Conservation (phyloP, 2,888 invertebrate genomes). For the Mimumesa dahlbomi region DNA sequence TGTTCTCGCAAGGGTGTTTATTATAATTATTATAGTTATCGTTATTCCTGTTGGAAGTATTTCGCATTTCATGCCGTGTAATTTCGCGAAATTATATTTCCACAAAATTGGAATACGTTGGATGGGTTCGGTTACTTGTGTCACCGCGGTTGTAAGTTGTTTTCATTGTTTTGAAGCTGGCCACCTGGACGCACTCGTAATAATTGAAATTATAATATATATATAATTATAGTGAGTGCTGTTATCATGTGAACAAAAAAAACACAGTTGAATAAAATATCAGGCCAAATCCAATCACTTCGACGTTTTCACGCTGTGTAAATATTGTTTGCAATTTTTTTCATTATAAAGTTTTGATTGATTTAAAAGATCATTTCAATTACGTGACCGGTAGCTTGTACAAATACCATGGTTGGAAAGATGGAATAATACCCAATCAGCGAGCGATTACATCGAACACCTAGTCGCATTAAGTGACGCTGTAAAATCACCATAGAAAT, state of each 20-base stretch:
- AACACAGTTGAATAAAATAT: no score
- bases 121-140: background rate
- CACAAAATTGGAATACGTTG: background rate
- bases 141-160: background rate
- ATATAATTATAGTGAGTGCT: background rate
- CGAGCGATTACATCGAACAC: background rate
- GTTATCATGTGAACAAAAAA: no score
- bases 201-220: background rate
- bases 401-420: background rate
- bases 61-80: background rate
- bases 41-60: background rate
- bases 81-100: slow-evolving; percentile 1
- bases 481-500: no score
- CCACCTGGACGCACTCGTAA: background rate
- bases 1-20: background rate
- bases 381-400: background rate
- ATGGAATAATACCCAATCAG: background rate
- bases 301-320: background rate
- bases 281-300: no score
- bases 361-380: background rate
- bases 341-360: background rate
- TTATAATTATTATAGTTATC: no score
- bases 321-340: background rate
- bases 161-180: background rate
- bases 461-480: background rate